A percentile compares a stretch with the other conserved stretches of the same genome.
phyloP scores from a whole-genome alignment of 2,888 invertebrate species.

The Agrochola macilenta region DNA sequence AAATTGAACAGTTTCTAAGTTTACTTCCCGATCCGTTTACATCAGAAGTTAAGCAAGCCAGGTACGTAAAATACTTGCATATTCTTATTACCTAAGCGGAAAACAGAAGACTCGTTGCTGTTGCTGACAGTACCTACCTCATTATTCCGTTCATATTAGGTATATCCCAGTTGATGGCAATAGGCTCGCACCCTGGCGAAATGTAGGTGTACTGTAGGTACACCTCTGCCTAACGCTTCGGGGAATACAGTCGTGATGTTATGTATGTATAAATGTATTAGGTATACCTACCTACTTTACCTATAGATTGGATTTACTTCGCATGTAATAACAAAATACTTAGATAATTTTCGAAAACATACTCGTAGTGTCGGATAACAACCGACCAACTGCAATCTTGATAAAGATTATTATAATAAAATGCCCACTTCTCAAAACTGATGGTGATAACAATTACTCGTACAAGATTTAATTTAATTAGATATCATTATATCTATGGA shows the following conservation, averaged over 20 bases:
- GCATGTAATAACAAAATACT: background rate
- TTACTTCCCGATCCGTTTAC: conserved; percentile 93
- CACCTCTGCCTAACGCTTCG: too few relatives aligned
- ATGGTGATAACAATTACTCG: conserved; percentile 16
- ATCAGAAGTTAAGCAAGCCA: conserved; percentile 92
- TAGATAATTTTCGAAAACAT: too few relatives aligned
- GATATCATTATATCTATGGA: conserved; percentile 2
- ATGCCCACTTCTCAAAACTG: background rate
- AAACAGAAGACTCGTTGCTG: background rate
- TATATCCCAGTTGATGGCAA: too few relatives aligned
- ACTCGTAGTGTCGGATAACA: background rate
- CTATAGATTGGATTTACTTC: background rate
- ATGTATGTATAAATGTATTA: too few relatives aligned
- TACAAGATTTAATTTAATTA: conserved; percentile 2
- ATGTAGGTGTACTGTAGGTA: too few relatives aligned
- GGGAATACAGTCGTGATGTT: too few relatives aligned
- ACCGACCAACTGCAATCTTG: conserved; percentile 3
- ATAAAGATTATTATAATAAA: conserved; percentile 5
- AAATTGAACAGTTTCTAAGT: conserved; percentile 93
- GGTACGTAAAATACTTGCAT: conserved; percentile 86
- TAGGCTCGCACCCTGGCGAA: too few relatives aligned
- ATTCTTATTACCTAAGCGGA: background rate
- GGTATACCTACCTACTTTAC: too few relatives aligned
- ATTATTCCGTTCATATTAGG: background rate
- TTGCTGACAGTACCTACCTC: background rate